Percentiles rank a stretch among this genome's conserved stretches.
Conservation (phyloP, 2,888 invertebrate genomes). For the Lathronympha strigana region DNA sequence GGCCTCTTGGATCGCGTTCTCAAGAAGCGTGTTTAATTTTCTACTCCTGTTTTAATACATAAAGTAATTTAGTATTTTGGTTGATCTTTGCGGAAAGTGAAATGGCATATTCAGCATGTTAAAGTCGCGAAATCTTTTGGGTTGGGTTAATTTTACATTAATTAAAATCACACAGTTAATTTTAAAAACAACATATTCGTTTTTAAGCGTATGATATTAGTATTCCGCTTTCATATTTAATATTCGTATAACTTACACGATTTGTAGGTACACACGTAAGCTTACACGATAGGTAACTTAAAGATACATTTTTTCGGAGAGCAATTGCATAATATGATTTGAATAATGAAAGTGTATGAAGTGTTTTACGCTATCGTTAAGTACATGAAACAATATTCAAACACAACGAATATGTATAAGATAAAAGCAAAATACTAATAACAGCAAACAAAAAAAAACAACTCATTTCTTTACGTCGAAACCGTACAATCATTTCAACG, state of each 20-base stretch:
- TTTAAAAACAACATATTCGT: not conserved
- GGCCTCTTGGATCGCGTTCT: constrained; percentile 96
- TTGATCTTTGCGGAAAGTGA: not conserved
- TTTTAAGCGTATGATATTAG: not conserved
- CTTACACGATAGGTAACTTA: too few relatives aligned
- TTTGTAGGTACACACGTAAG: too few relatives aligned
- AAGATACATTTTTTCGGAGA: too few relatives aligned
- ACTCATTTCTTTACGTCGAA: not conserved
- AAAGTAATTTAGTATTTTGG: not conserved
- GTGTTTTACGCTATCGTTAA: too few relatives aligned
- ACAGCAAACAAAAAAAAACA: not conserved
- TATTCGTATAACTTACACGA: not conserved
- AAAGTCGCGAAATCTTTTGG: constrained; percentile 53
- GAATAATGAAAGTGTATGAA: not conserved
- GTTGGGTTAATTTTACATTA: constrained; percentile 73
- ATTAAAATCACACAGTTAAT: constrained; percentile 17
- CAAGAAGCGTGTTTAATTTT: constrained; percentile 95
- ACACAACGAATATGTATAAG: too few relatives aligned
- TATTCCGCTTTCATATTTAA: not conserved
- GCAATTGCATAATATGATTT: not conserved
- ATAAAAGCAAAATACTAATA: constrained; percentile 12
- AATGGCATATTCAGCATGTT: constrained; percentile 16
- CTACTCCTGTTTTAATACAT: constrained; percentile 88
- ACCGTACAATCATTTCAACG: constrained; percentile 1
- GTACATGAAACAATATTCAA: not conserved